Evolutionary conservation across 2,113 vertebrate species (phyloP), one percentile per base, ranked within the genome.

Genomic region (Indicator maculatus): DNA sequence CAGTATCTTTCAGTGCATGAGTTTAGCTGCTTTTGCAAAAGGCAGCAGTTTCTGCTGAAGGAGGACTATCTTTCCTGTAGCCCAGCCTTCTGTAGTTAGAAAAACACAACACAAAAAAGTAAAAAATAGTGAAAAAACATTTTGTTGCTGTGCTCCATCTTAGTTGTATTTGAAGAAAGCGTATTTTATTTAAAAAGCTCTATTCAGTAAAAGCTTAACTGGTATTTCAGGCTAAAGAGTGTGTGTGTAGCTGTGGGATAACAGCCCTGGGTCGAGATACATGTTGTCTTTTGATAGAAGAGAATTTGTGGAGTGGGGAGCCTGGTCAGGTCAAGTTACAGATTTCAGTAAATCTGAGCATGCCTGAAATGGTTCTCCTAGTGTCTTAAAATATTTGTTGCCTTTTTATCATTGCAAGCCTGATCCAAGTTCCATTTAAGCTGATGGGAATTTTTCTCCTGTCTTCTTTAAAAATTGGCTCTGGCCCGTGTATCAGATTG

Each of bases 321-420:
- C 44, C 2, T 6, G 50, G 24, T 33, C 65, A 86, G 95, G 55
- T 96, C 94, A 92, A 72, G 69, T 96, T 96, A 94, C 89, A 90
- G 69, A 80, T 88, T 95, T 94, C 88, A 91, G 93, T 97, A 94
- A 95, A 94, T 93, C 73, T 94, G 76, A 96, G 66, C 9, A 0
- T 95, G 90, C 88, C 73, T 95, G 88, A 94, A 95, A 93, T 94
- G 73, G 80, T 94, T 93, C 83, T 90, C 81, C 83, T 41, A 88
- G 44, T 82, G 78, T 88, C 90, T 97, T 93, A 88, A 97, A 92
- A 66, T 96, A 93, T 96, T 93, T 94, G 61, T 80, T 94, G 80
- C 76, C 90, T 95, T 95, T 93, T 95, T 90, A 88, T 96, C 88
- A 86, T 76, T 75, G 64, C 53, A 81, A 88, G 63, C 39, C 83